These are phyloP conservation scores for Epinephelus cyanopodus DNA, from an alignment of 2,113 vertebrate species.

Conservation along the genomic window DNA sequence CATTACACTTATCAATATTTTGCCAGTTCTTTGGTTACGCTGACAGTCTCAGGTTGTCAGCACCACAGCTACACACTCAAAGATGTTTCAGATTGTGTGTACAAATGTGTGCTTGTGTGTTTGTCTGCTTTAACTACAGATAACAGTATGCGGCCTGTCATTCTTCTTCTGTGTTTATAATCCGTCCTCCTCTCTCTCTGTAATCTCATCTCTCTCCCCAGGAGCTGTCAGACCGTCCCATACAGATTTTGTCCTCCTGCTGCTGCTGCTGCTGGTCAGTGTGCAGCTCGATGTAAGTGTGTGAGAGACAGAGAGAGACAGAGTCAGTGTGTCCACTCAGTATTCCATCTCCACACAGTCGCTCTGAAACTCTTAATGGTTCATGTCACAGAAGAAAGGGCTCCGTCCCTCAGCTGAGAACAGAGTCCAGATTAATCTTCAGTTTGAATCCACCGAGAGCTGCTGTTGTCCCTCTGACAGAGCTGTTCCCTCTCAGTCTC, in stretches of 20 bases:
- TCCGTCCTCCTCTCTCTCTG: not conserved
- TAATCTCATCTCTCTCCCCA: conserved; percentile 22
- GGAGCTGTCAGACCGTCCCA: conserved; percentile 27
- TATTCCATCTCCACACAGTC: not conserved
- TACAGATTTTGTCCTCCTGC: conserved; percentile 2
- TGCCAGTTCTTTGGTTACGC: too few species aligned
- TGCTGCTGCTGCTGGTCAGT: not conserved
- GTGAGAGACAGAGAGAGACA: not conserved
- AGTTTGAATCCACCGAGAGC: not conserved
- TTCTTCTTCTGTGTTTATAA: conserved; percentile 41
- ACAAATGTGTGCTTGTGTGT: not conserved
- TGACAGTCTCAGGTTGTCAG: not conserved
- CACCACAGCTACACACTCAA: not conserved
- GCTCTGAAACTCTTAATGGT: not conserved
- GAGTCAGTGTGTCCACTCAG: conserved; percentile 16
- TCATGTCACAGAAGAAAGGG: conserved; percentile 9
- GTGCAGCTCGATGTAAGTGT: not conserved
- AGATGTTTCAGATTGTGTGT: not conserved
- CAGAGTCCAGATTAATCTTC: not conserved
- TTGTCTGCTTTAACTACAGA: conserved; percentile 1
- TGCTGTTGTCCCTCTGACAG: not conserved
- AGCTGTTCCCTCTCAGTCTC: not conserved
- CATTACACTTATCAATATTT: not conserved
- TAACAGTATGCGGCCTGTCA: not conserved
- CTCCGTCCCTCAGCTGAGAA: not conserved